These are phyloP conservation scores for Pogona vitticeps DNA, from an alignment of 2,113 vertebrate genomes.

Conservation along the genomic window DNA sequence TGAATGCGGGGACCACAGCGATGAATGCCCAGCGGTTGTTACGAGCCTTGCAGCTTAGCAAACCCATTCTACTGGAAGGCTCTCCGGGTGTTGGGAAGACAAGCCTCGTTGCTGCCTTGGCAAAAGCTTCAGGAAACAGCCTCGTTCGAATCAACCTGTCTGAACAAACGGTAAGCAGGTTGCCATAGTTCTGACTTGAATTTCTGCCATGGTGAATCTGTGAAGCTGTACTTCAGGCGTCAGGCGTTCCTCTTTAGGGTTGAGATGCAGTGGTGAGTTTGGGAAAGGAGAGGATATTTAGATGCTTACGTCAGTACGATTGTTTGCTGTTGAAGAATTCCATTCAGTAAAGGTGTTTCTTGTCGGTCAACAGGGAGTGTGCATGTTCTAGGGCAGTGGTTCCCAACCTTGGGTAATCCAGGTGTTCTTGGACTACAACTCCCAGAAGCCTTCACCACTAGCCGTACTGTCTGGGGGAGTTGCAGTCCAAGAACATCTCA, in stretches of 20 bases:
- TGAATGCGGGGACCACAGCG: slow-evolving; percentile 91
- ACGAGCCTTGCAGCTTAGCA: slow-evolving; percentile 89
- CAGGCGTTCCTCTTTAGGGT: slow-evolving; percentile 1
- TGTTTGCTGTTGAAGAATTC: too few relatives aligned
- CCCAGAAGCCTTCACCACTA: too few relatives aligned
- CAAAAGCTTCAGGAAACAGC: slow-evolving; percentile 91
- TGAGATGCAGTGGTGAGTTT: slow-evolving; percentile 4
- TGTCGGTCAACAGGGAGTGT: not conserved
- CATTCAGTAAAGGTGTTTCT: slow-evolving; percentile 25
- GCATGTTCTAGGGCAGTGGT: not conserved
- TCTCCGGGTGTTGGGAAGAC: slow-evolving; percentile 98
- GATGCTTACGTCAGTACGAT: not conserved
- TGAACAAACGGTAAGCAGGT: slow-evolving; percentile 88
- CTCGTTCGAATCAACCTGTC: slow-evolving; percentile 97
- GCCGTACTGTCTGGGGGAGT: too few relatives aligned
- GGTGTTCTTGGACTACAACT: too few relatives aligned
- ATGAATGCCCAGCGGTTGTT: slow-evolving; percentile 92
- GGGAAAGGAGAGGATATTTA: not conserved
- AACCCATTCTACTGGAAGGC: slow-evolving; percentile 93
- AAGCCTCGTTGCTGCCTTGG: slow-evolving; percentile 91
- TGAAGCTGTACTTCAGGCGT: not conserved
- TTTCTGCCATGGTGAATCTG: not conserved
- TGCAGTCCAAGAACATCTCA: too few relatives aligned
- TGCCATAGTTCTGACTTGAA: not conserved
- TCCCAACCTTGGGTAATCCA: too few relatives aligned